A percentile compares a stretch with the other conserved stretches of the same genome.
Evolutionary conservation across 2,113 vertebrate species (phyloP).

Genomic region (Taurulus bubalis): DNA sequence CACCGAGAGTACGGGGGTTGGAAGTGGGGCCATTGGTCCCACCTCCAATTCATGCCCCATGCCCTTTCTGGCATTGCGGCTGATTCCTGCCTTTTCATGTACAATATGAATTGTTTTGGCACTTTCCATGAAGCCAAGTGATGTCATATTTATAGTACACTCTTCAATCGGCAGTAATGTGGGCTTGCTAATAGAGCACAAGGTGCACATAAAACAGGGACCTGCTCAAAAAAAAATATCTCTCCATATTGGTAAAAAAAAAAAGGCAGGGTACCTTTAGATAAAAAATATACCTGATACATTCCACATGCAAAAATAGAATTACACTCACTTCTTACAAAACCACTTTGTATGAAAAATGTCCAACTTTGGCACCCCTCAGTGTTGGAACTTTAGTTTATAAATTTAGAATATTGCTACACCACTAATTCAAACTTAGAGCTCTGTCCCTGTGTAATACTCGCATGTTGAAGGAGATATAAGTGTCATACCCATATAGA

Average conservation of each 20-base stretch:
- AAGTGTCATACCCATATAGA: slow-evolving; percentile 86
- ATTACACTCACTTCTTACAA: not conserved
- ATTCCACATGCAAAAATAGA: not conserved
- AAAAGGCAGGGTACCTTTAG: not conserved
- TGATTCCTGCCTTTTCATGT: not conserved
- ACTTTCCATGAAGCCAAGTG: not conserved
- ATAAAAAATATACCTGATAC: not conserved
- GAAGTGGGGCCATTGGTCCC: not conserved
- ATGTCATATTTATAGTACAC: not conserved
- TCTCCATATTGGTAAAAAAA: not conserved
- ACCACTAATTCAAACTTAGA: slow-evolving; percentile 7
- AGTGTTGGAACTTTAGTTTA: too few species aligned
- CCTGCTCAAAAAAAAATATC: not conserved
- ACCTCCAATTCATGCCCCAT: too few species aligned
- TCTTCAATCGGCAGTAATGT: not conserved
- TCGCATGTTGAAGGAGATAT: slow-evolving; percentile 31
- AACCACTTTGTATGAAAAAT: not conserved
- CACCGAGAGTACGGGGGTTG: not conserved
- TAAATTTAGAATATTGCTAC: too few species aligned
- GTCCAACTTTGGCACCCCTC: not conserved
- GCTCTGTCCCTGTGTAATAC: not conserved
- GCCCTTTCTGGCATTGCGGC: too few species aligned
- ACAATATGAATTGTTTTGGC: not conserved
- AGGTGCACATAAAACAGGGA: not conserved
- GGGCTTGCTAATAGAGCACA: not conserved